Base-by-base conservation (phyloP, 2,797 vertebrate genomes). In the Corythornis leucogaster region DNA sequence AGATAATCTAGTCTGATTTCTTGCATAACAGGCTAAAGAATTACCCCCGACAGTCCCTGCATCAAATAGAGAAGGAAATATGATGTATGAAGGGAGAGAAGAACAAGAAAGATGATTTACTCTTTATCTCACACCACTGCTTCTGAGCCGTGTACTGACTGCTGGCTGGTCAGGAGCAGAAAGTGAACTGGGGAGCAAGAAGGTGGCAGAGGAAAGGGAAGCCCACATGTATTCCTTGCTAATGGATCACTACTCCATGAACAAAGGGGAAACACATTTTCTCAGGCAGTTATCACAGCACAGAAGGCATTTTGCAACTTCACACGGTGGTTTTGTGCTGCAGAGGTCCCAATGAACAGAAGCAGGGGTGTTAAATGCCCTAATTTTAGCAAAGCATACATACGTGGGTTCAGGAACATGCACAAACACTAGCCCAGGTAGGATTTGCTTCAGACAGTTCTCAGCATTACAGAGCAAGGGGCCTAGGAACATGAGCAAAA, bases 11-110 rank as follows among this genome's bases (percentile, higher is more conserved):
- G 59, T 53, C 66, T 59, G 84, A 64, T 42, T 82, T 38, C 76
- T 93, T 92, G 94, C 81, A 26, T 92, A 94, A 94, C 88, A 81
- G 62, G 35, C 66, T 68, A 28, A 77, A 75, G 86, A 87, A 63
- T 85, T 73, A 78, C 43, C 86, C 53, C 62, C 80, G 76, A 62
- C 55, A 75, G 40, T 30, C 67, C 22, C 73, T 76, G 73, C 48
- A 51, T 26, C 76, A 76, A 50, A 62, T 1, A 40, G 35, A 43
- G 54, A 53, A 35, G 43, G 40, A 80, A 94, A 68, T 58, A 74
- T 55, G 59, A 54, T 70, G 33, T 26, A 19, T 6, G 15, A 53
- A 82, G 80, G 53, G 25, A 73, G 54, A 82, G 50, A 54, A 62
- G 28, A 57, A 28, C 26, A 73, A 66, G 75, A 59, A 58, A 50